Evolutionary conservation across 1,140 invertebrate genomes (phyloP).

Genomic region (Drosophila navojoa): DNA sequence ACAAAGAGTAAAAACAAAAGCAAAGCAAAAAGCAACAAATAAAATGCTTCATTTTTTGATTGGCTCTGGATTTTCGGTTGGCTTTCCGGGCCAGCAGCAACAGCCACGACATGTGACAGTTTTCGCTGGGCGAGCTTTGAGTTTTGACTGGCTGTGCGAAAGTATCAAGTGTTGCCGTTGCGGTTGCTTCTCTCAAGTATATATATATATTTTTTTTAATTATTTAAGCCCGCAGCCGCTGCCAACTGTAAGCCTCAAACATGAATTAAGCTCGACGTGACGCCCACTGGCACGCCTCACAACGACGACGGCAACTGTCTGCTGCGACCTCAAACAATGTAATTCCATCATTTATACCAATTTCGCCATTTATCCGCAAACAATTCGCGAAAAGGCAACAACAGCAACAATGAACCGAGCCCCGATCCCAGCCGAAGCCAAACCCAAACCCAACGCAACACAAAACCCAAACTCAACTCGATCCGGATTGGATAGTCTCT

Average conservation of each 20-base stretch:
- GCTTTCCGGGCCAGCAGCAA: conserved; percentile 25
- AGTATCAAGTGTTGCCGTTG: conserved; percentile 34
- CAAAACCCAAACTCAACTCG: conserved; percentile 21
- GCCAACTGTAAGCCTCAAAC: conserved; percentile 32
- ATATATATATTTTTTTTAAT: conserved; percentile 11
- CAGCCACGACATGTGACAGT: conserved; percentile 8
- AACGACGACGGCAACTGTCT: conserved; percentile 17
- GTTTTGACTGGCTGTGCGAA: neutral
- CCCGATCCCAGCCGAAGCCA: conserved; percentile 9
- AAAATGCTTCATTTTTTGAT: conserved; percentile 17
- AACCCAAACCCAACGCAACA: conserved; percentile 10
- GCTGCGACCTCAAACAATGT: conserved; percentile 75
- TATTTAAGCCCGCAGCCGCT: conserved; percentile 23
- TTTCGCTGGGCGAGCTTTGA: conserved; percentile 4
- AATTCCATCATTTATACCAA: conserved; percentile 83
- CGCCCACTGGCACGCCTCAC: conserved; percentile 23
- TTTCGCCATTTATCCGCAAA: conserved; percentile 81
- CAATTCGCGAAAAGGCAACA: conserved; percentile 68
- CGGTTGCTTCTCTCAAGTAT: conserved; percentile 19
- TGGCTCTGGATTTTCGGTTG: conserved; percentile 16
- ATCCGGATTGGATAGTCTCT: conserved; percentile 36
- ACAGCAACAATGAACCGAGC: conserved; percentile 23
- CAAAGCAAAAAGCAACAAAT: conserved; percentile 12
- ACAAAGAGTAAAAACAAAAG: conserved; percentile 22
- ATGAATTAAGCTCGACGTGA: conserved; percentile 39